These are phyloP conservation scores for Hypomesus transpacificus DNA, from an alignment of 2,113 vertebrate species.

Conservation along the genomic window DNA sequence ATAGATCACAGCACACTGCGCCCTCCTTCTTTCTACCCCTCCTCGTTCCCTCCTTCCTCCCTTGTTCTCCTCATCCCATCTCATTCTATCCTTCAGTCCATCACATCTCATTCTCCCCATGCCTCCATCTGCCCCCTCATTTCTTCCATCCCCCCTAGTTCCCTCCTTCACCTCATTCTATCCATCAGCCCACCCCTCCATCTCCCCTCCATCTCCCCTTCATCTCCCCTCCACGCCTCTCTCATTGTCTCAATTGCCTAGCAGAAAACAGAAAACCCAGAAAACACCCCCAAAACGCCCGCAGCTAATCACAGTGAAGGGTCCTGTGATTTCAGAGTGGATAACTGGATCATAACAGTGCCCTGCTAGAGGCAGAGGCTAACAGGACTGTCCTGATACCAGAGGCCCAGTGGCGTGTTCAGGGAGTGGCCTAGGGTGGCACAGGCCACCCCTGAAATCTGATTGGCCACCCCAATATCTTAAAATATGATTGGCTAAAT, in stretches of 20 bases:
- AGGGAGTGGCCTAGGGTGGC: no score
- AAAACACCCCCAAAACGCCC: neutral
- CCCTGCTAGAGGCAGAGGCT: neutral
- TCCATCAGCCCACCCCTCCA: neutral
- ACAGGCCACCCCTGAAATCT: no score
- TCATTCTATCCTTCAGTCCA: neutral
- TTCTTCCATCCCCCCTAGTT: neutral
- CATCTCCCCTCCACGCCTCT: neutral
- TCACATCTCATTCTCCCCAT: neutral
- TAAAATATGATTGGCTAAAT: no score
- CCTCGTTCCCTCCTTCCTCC: neutral
- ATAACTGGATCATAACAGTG: neutral
- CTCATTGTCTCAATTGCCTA: neutral
- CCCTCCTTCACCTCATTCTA: neutral
- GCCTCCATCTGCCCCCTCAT: neutral
- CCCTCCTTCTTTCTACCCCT: neutral
- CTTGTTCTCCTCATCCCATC: neutral
- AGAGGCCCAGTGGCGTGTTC: no score
- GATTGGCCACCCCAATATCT: no score
- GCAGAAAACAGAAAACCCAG: neutral
- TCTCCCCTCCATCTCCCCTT: neutral
- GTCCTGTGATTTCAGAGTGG: neutral
- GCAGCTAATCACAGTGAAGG: neutral
- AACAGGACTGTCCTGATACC: neutral
- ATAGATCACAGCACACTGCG: slow-evolving; percentile 11